A percentile compares a stretch with the other conserved stretches of the same genome.
These are phyloP conservation scores for Exocentrus adspersus DNA, from an alignment of 2,888 invertebrate genomes.

Conservation along the genomic window DNA sequence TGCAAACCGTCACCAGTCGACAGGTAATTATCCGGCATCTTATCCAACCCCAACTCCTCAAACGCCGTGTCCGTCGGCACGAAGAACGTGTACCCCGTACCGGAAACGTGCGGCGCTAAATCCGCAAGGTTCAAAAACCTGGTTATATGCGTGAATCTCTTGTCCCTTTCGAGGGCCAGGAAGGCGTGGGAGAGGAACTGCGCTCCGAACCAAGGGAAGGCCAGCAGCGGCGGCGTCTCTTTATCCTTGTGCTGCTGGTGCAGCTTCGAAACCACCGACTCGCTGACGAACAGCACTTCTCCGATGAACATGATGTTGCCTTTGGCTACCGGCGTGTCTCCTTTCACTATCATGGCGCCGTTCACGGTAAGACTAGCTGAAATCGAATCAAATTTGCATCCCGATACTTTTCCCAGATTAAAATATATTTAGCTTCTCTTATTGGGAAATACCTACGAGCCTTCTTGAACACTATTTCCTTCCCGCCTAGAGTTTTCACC, in stretches of 20 bases:
- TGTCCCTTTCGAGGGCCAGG: constrained; percentile 69
- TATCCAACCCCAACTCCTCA: constrained; percentile 68
- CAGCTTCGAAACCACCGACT: constrained; percentile 70
- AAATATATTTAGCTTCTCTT: background rate
- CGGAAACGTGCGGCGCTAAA: constrained; percentile 70
- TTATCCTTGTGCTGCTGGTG: constrained; percentile 73
- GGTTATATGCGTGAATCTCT: constrained; percentile 68
- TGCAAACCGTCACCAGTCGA: constrained; percentile 69
- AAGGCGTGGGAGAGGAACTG: constrained; percentile 73
- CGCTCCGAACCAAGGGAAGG: constrained; percentile 74
- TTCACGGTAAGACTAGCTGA: constrained; percentile 68
- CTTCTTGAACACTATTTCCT: constrained; percentile 68
- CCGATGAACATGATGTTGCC: constrained; percentile 73
- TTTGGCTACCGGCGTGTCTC: constrained; percentile 69
- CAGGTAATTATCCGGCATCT: constrained; percentile 68
- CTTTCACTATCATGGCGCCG: constrained; percentile 69
- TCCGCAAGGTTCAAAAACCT: constrained; percentile 72
- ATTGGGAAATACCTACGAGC: constrained; percentile 65
- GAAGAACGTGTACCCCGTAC: constrained; percentile 76
- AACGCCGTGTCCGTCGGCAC: constrained; percentile 77
- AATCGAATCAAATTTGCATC: constrained; percentile 38
- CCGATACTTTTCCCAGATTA: background rate
- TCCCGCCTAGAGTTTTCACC: constrained; percentile 69
- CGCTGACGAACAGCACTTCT: constrained; percentile 72
- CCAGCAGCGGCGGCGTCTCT: constrained; percentile 72